Evolutionary conservation across 2,113 vertebrate species (phyloP), one percentile per base, ranked within the genome.

Genomic region (Dermatemys mawii): DNA sequence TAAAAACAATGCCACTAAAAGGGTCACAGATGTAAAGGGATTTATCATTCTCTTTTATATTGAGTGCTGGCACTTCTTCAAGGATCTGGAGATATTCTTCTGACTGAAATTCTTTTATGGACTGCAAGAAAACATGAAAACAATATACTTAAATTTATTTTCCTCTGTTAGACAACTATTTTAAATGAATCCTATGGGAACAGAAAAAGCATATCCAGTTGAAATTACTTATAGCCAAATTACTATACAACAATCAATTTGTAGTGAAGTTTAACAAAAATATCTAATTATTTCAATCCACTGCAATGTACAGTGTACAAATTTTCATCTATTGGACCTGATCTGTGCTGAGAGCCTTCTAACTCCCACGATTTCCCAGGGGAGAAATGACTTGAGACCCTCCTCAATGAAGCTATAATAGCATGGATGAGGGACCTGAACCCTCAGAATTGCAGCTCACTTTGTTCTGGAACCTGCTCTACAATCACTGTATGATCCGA

Each of bases 11-110:
- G 0, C 98, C 99, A 96, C 95, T 98, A 90, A 99, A 99, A 88
- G 97, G 98, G 93, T 98, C 99, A 96, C 99, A 99, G 81, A 99
- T 98, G 94, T 99, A 99, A 94, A 99, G 98, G 5, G 99, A 99
- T 90, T 98, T 99, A 95, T 99, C 99, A 92, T 99, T 99, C 90
- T 99, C 98, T 79, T 98, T 98, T 97, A 99, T 97, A 29, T 38
- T 90, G 75, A 99, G 95, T 8, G 98, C 98, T 27, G 97, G 90
- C 91, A 98, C 98, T 92, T 99, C 99, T 90, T 99, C 98, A 41
- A 99, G 96, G 60, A 96, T 97, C 93, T 99, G 99, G 22, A 99
- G 97, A 95, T 99, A 98, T 60, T 99, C 99, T 95, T 99, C 98
- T 82, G 99, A 99, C 94, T 99, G 99, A 94, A 99, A 98, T 94